These are phyloP conservation scores for Smutsia temminckii DNA, from an alignment of 2,797 vertebrate genomes.

Conservation along the genomic window DNA sequence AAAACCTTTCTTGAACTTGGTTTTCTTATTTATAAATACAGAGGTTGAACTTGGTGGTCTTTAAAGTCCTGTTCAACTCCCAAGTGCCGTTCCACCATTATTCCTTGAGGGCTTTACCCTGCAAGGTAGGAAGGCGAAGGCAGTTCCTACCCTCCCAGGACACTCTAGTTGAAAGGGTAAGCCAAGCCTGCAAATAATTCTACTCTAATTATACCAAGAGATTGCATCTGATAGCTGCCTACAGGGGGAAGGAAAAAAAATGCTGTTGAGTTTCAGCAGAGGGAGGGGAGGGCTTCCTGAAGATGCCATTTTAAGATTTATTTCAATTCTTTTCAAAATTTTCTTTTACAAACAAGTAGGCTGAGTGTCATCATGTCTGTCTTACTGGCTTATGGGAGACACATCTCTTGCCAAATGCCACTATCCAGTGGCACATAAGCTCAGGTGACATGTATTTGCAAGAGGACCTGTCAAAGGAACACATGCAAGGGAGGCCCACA, in stretches of 20 bases:
- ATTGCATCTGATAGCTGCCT: accelerated
- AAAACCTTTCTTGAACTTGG: background rate
- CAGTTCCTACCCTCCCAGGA: background rate
- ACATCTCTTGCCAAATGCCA: background rate
- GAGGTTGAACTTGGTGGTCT: background rate
- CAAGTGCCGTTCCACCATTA: background rate
- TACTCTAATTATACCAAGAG: background rate
- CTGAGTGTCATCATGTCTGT: background rate
- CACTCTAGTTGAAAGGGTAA: background rate
- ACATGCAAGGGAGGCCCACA: accelerated
- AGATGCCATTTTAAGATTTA: background rate
- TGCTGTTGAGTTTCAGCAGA: too few relatives aligned
- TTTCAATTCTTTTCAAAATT: background rate
- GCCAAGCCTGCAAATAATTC: too few relatives aligned
- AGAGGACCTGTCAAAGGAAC: background rate
- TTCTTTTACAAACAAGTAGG: background rate
- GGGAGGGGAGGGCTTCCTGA: background rate
- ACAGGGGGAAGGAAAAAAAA: background rate
- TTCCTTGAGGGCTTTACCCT: background rate
- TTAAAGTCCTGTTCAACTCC: background rate
- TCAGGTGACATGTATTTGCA: background rate
- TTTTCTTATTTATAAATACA: background rate
- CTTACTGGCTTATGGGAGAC: background rate
- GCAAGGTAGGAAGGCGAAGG: background rate
- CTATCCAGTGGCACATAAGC: background rate